Percentiles rank a stretch among this genome's conserved stretches.
Evolutionary conservation across 2,797 vertebrate species (phyloP).

Genomic region (Hemitrygon akajei): DNA sequence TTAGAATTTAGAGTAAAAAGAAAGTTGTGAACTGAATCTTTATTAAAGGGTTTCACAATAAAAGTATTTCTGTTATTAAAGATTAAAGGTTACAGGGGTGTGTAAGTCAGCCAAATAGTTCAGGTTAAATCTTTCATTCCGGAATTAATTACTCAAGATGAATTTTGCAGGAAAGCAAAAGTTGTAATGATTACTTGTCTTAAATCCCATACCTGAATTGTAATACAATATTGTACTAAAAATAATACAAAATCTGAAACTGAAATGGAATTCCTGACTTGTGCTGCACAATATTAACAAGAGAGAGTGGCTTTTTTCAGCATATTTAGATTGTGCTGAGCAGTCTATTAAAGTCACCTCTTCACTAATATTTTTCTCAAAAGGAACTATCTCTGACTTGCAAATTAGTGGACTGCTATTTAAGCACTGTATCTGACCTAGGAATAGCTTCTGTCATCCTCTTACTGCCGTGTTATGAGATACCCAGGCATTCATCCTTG

Average conservation of each 20-base stretch:
- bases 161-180: background rate
- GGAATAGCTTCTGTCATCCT: background rate
- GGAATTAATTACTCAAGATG: background rate
- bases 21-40: background rate
- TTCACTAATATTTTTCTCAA: background rate
- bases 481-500: background rate
- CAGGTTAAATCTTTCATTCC: background rate
- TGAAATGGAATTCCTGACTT: too few relatives aligned
- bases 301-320: background rate
- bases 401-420: background rate
- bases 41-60: background rate
- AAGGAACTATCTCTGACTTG: background rate
- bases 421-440: background rate
- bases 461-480: background rate
- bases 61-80: background rate
- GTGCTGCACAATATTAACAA: too few relatives aligned
- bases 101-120: background rate
- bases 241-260: background rate
- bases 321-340: background rate
- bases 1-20: background rate
- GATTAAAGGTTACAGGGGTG: background rate
- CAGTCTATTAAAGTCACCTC: background rate
- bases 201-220: background rate
- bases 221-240: background rate
- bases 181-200: background rate